Base-by-base conservation (phyloP, 2,797 vertebrate genomes). In the Dallia pectoralis region DNA sequence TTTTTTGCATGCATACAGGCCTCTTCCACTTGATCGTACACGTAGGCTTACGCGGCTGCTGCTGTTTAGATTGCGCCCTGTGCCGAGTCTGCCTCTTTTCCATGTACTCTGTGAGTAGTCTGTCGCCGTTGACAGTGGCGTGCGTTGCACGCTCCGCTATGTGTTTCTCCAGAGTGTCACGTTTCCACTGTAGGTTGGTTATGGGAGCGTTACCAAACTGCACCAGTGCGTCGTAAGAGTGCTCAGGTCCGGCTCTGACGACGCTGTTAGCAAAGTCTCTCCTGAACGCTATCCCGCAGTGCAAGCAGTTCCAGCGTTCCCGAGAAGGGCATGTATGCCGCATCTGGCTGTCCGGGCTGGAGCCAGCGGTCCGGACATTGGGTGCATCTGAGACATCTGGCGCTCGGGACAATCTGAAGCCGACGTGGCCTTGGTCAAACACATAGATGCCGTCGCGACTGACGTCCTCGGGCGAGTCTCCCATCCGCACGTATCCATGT, bases 121-220 rank as follows among this genome's bases (percentile, higher is more conserved):
- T 64, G 18, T 64, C 27, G 6, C 8, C 0, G 0, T 64, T 64
- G 30, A 7, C 62, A 32, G 62, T 15, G 33, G 62, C 5, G 62
- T 8, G 7, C 19, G 1, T 64, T 33, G 6, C 0, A 6, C 62
- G 62, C 30, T 64, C 62, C 4, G 29, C 15, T 29, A 19, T 64
- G 62, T 64, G 16, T 6, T 8, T 64, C 33, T 64, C 62, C 27
- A 64, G 16, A 33, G 62, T 32, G 18, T 66, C 2, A 9, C 64
- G 64, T 40, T 66, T 66, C 64, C 64, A 66, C 32, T 36, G 64
- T 32, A 36, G 7, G 33, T 66, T 66, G 18, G 33, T 40, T 36
- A 40, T 48, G 47, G 19, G 53, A 22, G 53, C 53, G n/a, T 59
- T 22, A 59, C 53, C 53, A 0, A 59, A 59, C 53, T 59, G 53